Conservation (phyloP, 2,888 invertebrate species). For the Rhagium mordax region DNA sequence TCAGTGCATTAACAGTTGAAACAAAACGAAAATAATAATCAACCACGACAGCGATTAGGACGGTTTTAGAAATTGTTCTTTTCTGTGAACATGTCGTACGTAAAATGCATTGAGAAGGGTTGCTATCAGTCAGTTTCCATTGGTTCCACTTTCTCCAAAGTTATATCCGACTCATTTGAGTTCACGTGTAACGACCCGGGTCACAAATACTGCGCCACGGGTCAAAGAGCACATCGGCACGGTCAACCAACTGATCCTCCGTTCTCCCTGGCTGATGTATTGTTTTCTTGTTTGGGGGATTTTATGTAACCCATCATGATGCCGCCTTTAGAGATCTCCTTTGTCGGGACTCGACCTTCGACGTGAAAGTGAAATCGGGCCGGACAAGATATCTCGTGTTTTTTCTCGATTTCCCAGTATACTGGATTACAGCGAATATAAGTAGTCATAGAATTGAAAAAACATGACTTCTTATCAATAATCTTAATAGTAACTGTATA, state of each 20-base stretch:
- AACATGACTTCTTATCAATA: no score
- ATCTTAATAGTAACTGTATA: no score
- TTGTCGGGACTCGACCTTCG: background rate
- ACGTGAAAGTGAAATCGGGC: background rate
- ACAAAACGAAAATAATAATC: no score
- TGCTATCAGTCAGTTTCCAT: constrained; percentile 1
- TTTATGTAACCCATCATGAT: constrained; percentile 29
- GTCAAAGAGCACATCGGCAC: constrained; percentile 48
- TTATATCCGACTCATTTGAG: constrained; percentile 35
- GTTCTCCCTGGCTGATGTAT: constrained; percentile 45
- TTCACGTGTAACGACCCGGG: constrained; percentile 44
- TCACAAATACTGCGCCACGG: constrained; percentile 43
- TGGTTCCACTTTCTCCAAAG: constrained; percentile 25
- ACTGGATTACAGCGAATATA: no score
- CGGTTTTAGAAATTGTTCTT: background rate
- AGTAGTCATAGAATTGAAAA: no score
- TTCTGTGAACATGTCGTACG: background rate
- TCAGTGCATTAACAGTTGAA: no score
- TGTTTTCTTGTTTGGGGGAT: constrained; percentile 45
- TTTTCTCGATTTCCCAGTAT: no score
- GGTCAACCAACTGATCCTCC: constrained; percentile 45
- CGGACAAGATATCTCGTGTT: background rate
- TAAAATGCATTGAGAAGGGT: background rate
- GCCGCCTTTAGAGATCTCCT: background rate
- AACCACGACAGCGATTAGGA: no score